Conservation (phyloP, 1,140 invertebrate species). For the Nautilus pompilius region DNA sequence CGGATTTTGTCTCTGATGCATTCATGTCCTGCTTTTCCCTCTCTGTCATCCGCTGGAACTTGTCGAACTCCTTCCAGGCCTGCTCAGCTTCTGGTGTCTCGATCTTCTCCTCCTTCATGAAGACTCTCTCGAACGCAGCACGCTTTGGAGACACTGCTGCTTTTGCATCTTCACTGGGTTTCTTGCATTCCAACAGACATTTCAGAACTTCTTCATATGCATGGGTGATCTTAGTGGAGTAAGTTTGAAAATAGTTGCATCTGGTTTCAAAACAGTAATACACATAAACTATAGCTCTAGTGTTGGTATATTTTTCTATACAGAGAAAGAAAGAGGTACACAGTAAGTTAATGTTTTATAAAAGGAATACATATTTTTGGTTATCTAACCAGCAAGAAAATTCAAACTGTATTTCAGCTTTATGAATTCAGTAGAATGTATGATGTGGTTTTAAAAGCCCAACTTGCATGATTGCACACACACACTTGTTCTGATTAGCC, state of each 20-base stretch:
- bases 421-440: too few relatives aligned
- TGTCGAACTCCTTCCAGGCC: slow-evolving; percentile 63
- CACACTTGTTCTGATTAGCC: too few relatives aligned
- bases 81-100: slow-evolving; percentile 63
- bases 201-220: slow-evolving; percentile 78
- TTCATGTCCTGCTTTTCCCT: slow-evolving; percentile 42
- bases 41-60: slow-evolving; percentile 52
- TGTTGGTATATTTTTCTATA: too few relatives aligned
- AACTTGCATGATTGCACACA: too few relatives aligned
- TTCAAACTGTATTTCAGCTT: too few relatives aligned
- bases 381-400: too few relatives aligned
- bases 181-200: slow-evolving; percentile 77
- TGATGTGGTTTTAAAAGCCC: too few relatives aligned
- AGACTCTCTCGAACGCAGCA: slow-evolving; percentile 52
- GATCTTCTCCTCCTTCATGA: slow-evolving; percentile 58
- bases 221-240: slow-evolving; percentile 65
- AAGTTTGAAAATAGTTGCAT: slow-evolving; percentile 73
- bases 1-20: slow-evolving; percentile 20
- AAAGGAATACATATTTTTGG: too few relatives aligned
- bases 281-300: too few relatives aligned
- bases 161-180: slow-evolving; percentile 40
- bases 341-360: too few relatives aligned
- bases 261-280: too few relatives aligned
- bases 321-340: too few relatives aligned
- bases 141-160: slow-evolving; percentile 50